These are phyloP conservation scores for Stegophylla sp. DNA, from an alignment of 2,888 invertebrate species.

Conservation along the genomic window DNA sequence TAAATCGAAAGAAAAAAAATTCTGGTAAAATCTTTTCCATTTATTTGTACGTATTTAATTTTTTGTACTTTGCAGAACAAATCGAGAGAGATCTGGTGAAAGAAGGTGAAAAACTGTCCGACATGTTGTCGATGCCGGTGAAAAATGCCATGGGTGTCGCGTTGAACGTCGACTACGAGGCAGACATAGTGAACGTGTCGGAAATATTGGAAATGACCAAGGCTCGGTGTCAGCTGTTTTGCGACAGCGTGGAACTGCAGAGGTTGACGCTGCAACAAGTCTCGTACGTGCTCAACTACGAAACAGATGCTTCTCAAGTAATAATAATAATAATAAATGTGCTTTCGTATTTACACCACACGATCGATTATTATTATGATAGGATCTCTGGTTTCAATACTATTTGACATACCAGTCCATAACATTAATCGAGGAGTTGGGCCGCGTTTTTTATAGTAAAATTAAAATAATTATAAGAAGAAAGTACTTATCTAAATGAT, in stretches of 20 bases:
- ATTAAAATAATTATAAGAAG: too few relatives aligned
- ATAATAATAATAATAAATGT: too few relatives aligned
- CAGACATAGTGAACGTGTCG: conserved; percentile 76
- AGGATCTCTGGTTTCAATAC: too few relatives aligned
- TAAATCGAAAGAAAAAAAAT: conserved; percentile 66
- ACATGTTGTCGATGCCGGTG: conserved; percentile 78
- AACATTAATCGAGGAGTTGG: too few relatives aligned
- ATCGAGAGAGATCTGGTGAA: conserved; percentile 74
- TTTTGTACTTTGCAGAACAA: conserved; percentile 67
- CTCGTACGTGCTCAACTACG: conserved; percentile 77
- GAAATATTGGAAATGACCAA: conserved; percentile 75
- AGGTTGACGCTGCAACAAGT: conserved; percentile 80
- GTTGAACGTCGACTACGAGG: conserved; percentile 74
- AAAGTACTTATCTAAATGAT: too few relatives aligned
- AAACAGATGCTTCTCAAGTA: conserved; percentile 76
- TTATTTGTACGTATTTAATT: not conserved
- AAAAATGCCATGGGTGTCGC: conserved; percentile 79
- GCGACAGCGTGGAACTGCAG: conserved; percentile 78
- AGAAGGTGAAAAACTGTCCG: conserved; percentile 79
- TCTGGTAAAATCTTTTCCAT: not conserved
- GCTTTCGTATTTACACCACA: too few relatives aligned
- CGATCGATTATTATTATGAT: too few relatives aligned
- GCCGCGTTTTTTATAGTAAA: too few relatives aligned
- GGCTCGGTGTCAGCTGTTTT: conserved; percentile 74
- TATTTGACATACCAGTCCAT: too few relatives aligned